These are phyloP conservation scores for Charanyca ferruginea DNA, from an alignment of 2,888 invertebrate species.

Conservation along the genomic window DNA sequence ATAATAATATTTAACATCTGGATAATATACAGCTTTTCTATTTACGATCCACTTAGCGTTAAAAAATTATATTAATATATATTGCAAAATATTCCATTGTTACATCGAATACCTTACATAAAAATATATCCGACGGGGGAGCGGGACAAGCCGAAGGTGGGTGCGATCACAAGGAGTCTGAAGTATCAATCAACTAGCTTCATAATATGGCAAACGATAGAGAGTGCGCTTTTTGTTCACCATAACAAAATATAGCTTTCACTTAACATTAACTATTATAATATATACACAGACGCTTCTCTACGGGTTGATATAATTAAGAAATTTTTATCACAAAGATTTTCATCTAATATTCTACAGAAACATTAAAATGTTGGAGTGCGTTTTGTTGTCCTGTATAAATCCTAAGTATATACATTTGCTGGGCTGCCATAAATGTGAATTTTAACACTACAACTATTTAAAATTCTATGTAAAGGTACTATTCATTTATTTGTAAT, in stretches of 20 bases:
- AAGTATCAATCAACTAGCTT: constrained; percentile 69
- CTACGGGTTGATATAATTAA: constrained; percentile 85
- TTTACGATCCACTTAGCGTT: constrained; percentile 88
- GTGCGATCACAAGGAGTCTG: constrained; percentile 72
- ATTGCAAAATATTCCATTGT: constrained; percentile 91
- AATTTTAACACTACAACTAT: constrained; percentile 39
- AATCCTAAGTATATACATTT: constrained; percentile 46
- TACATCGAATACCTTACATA: constrained; percentile 81
- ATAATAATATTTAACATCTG: constrained; percentile 91
- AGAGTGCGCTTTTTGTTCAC: constrained; percentile 82
- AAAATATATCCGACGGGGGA: constrained; percentile 67
- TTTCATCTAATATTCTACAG: constrained; percentile 83
- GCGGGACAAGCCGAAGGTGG: constrained; percentile 74
- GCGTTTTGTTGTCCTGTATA: constrained; percentile 70
- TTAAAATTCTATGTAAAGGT: constrained; percentile 35
- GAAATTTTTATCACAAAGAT: constrained; percentile 87
- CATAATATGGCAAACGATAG: constrained; percentile 82
- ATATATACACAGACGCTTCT: constrained; percentile 82
- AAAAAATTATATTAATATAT: constrained; percentile 83
- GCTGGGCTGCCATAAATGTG: constrained; percentile 55
- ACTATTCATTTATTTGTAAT: constrained; percentile 45
- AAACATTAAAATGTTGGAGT: constrained; percentile 76
- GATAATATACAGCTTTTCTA: constrained; percentile 87
- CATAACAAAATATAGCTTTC: constrained; percentile 89
- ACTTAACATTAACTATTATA: constrained; percentile 80